phyloP scores from a whole-genome alignment of 2,113 vertebrate species.

The Chaetodon trifascialis region DNA sequence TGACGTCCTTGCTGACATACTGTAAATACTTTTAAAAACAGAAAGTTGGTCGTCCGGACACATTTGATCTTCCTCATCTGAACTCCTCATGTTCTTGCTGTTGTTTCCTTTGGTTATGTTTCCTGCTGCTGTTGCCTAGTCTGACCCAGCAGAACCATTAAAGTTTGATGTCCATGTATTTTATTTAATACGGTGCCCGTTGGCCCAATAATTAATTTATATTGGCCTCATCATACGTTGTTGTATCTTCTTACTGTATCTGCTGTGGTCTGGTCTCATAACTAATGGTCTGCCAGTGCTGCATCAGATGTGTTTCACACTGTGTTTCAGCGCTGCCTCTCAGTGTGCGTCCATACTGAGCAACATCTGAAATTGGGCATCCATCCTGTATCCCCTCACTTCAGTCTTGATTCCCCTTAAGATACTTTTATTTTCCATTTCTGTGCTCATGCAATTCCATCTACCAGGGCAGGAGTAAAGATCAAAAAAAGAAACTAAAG shows the following conservation, averaged over 20 bases:
- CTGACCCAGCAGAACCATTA: slow-evolving; percentile 24
- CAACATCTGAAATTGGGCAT: neutral
- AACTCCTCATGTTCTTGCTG: neutral
- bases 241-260: neutral
- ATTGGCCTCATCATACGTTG: neutral
- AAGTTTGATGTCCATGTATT: slow-evolving; percentile 29
- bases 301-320: neutral
- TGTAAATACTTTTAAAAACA: too few relatives aligned
- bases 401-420: neutral
- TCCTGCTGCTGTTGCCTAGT: slow-evolving; percentile 6
- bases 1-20: too few relatives aligned
- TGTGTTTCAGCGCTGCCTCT: neutral
- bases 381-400: neutral
- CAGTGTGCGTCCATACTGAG: neutral
- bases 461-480: neutral
- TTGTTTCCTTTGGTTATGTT: neutral
- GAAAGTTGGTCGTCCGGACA: neutral
- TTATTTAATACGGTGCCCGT: slow-evolving; percentile 14
- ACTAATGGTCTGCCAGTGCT: slow-evolving; percentile 3
- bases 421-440: neutral
- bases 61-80: too few relatives aligned
- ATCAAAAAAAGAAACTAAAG: slow-evolving; percentile 12
- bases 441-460: neutral
- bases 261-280: neutral
- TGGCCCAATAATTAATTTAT: slow-evolving; percentile 27